Percentiles rank a stretch among this genome's conserved stretches.
phyloP scores from a whole-genome alignment of 2,797 vertebrate genomes.

The Propithecus perrieri region DNA sequence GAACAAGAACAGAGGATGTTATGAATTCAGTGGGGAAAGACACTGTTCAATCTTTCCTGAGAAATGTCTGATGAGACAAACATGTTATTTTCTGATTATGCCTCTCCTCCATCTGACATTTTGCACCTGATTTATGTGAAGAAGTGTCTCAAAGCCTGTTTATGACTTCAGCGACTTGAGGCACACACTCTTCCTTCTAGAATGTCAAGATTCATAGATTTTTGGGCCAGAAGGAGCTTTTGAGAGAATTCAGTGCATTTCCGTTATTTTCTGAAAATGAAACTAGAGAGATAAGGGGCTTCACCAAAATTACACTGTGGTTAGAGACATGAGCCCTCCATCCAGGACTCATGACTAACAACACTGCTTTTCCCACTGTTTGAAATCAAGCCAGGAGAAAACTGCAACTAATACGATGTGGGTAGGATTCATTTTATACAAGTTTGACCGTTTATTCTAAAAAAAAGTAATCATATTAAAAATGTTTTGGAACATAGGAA shows the following conservation, averaged over 20 bases:
- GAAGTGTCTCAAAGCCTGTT: neutral
- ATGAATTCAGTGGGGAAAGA: slow-evolving; percentile 13
- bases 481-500: neutral
- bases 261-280: slow-evolving; percentile 40
- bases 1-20: neutral
- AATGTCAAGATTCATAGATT: slow-evolving; percentile 11
- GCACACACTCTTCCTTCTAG: neutral
- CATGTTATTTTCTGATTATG: neutral
- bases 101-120: neutral
- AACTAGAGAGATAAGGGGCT: neutral
- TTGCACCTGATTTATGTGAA: neutral
- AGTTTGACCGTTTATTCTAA: neutral
- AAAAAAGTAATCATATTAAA: neutral
- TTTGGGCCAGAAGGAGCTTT: neutral
- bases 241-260: neutral
- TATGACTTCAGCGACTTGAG: slow-evolving; percentile 19
- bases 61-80: neutral
- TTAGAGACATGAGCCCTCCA: neutral
- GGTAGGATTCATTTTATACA: neutral
- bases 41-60: neutral
- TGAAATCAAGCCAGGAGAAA: neutral
- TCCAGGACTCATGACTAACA: accelerated
- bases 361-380: neutral
- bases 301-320: neutral
- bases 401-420: neutral